Evolutionary conservation across 2,113 vertebrate genomes (phyloP), one percentile per base, ranked within the genome.

Genomic region (Dromaius novaehollandiae): DNA sequence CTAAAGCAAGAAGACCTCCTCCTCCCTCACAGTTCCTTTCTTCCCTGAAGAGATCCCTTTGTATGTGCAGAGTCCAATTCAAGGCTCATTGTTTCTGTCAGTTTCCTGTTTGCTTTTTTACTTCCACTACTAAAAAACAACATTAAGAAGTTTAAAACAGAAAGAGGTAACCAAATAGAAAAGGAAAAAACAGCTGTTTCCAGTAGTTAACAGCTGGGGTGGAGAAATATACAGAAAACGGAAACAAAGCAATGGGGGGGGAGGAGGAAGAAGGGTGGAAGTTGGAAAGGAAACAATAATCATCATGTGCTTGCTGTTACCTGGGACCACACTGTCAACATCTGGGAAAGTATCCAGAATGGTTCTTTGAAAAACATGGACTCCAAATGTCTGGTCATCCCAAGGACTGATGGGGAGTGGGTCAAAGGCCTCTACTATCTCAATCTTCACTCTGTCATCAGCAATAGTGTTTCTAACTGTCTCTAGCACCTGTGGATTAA

Each of bases 301-400:
- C 50, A 88, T 78, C 87, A 95, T 14, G 75, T 86, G 95, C 75
- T 90, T 91, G 83, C 40, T 93, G 95, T 95, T 98, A 99, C 99
- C 99, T 98, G 99, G 99, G 75, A 97, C 98, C 17, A 99, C 96
- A 28, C 97, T 97, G 78, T 85, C 90, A 71, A 99, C 94, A 80
- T 98, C 95, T n/a, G 99, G 99, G 96, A 99, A 99, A 94, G 97
- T 96, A 50, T 99, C 98, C 92, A 98, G 90, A 73, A 99, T 91
- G 4, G 99, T 99, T 93, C 98, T 99, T 91, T 98, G 99, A 44
- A 99, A 98, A 95, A 99, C 95, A 89, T 99, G 99, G 94, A 98
- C 98, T 68, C 99, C 99, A 82, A 99, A 99, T 2, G 98, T 97
- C 58, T 96, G 97, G 61, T 98, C 98, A 75, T 98, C 98, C 82